A percentile compares a stretch with the other conserved stretches of the same genome.
Evolutionary conservation across 1,140 invertebrate genomes (phyloP).

Genomic region (Scaptomyza pallida): DNA sequence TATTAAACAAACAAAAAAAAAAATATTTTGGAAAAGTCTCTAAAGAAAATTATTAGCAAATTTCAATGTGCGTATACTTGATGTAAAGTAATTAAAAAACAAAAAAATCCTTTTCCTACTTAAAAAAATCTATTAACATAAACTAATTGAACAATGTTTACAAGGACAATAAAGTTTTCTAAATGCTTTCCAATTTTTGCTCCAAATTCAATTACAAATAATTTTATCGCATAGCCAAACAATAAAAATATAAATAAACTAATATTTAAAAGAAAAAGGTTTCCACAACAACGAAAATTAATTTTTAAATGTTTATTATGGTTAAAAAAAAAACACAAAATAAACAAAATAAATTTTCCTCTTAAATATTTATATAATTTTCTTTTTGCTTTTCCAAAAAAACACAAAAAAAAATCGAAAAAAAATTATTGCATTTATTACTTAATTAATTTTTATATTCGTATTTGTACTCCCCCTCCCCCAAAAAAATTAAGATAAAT

Average conservation of each 20-base stretch:
- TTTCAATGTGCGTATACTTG: slow-evolving; percentile 72
- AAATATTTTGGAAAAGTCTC: slow-evolving; percentile 71
- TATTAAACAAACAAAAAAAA: slow-evolving; percentile 19
- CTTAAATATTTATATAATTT: slow-evolving; percentile 35
- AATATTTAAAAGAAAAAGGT: slow-evolving; percentile 61
- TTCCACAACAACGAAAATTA: slow-evolving; percentile 82
- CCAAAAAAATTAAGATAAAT: slow-evolving; percentile 26
- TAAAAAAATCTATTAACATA: slow-evolving; percentile 53
- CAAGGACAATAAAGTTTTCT: slow-evolving; percentile 79
- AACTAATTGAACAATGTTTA: slow-evolving; percentile 75
- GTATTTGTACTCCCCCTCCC: slow-evolving; percentile 44
- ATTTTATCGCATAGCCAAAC: slow-evolving; percentile 28
- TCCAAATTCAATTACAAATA: slow-evolving; percentile 55
- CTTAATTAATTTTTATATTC: slow-evolving; percentile 80
- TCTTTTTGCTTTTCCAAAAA: slow-evolving; percentile 74
- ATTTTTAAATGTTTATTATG: slow-evolving; percentile 62
- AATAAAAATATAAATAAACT: slow-evolving; percentile 25
- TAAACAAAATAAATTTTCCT: slow-evolving; percentile 35
- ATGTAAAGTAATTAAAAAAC: too few relatives aligned
- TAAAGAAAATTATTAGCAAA: slow-evolving; percentile 69
- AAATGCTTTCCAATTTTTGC: slow-evolving; percentile 62
- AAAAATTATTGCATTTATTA: slow-evolving; percentile 77
- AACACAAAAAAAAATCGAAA: slow-evolving; percentile 48
- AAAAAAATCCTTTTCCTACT: slow-evolving; percentile 25
- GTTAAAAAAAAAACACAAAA: slow-evolving; percentile 9